Conservation (phyloP, 2,113 vertebrate genomes). For the Lates calcarifer region DNA sequence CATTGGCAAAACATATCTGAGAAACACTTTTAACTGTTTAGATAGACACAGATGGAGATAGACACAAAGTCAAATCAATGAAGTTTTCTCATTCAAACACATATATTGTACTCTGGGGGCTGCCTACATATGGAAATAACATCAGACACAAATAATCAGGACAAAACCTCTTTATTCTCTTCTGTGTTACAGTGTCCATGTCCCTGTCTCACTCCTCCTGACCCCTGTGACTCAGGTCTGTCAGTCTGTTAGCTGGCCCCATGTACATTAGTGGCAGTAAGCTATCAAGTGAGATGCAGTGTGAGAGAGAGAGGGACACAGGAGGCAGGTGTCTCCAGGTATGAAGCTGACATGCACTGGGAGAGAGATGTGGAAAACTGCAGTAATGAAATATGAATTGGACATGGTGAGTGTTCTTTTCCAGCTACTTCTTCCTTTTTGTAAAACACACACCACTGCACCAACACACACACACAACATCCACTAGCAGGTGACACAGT, state of each 20-base stretch:
- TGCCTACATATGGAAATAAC: no score
- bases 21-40: no score
- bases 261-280: background rate
- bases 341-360: slow-evolving; percentile 12
- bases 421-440: slow-evolving; percentile 29
- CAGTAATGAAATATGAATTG: slow-evolving; percentile 29
- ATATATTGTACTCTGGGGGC: no score
- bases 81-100: no score
- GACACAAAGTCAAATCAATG: background rate
- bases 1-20: no score
- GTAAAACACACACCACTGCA: slow-evolving; percentile 40
- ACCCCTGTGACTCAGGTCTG: slow-evolving; percentile 32
- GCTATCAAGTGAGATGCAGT: background rate
- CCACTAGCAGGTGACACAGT: slow-evolving; percentile 55
- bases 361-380: slow-evolving; percentile 1
- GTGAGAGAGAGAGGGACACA: background rate
- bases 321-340: slow-evolving; percentile 8
- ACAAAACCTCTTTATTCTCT: no score
- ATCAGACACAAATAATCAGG: no score
- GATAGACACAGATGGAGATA: no score
- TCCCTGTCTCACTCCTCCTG: background rate
- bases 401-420: slow-evolving; percentile 22
- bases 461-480: slow-evolving; percentile 24
- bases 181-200: slow-evolving; percentile 4
- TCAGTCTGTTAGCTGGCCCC: slow-evolving; percentile 46